Conservation (phyloP, 2,797 vertebrate genomes). For the Myotis pilosus region DNA sequence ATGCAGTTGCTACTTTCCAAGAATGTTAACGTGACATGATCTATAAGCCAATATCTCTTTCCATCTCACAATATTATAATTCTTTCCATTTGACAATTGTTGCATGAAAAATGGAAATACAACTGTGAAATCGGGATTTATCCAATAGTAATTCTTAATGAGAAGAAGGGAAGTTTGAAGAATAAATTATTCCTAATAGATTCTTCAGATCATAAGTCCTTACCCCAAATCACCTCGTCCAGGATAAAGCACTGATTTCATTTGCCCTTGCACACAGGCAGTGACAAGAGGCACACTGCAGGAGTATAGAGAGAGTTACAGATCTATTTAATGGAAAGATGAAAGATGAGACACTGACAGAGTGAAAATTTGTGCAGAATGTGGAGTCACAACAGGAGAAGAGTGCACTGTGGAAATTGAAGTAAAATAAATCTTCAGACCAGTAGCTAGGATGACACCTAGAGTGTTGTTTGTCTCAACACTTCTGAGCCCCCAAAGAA, state of each 20-base stretch:
- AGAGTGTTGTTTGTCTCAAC: slow-evolving; percentile 10
- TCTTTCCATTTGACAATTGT: slow-evolving; percentile 46
- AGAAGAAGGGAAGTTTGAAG: not conserved
- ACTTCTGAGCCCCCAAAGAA: not conserved
- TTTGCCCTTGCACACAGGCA: not conserved
- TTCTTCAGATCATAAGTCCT: not conserved
- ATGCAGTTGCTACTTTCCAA: not conserved
- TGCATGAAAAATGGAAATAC: slow-evolving; percentile 28
- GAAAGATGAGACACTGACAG: not conserved
- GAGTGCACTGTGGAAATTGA: not conserved
- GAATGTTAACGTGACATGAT: slow-evolving; percentile 33
- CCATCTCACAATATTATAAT: not conserved
- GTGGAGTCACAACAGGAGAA: not conserved
- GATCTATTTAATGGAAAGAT: slow-evolving; percentile 12
- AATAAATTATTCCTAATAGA: not conserved
- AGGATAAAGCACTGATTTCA: not conserved
- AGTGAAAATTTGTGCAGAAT: not conserved
- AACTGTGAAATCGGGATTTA: not conserved
- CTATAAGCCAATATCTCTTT: slow-evolving; percentile 23
- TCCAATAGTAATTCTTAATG: not conserved
- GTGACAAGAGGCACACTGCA: not conserved
- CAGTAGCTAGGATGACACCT: not conserved
- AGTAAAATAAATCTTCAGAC: slow-evolving; percentile 54
- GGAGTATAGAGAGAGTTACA: not conserved
- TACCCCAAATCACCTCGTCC: not conserved